Evolutionary conservation across 2,888 invertebrate genomes (phyloP), one percentile per base, ranked within the genome.

Genomic region (Oscheius sp.): DNA sequence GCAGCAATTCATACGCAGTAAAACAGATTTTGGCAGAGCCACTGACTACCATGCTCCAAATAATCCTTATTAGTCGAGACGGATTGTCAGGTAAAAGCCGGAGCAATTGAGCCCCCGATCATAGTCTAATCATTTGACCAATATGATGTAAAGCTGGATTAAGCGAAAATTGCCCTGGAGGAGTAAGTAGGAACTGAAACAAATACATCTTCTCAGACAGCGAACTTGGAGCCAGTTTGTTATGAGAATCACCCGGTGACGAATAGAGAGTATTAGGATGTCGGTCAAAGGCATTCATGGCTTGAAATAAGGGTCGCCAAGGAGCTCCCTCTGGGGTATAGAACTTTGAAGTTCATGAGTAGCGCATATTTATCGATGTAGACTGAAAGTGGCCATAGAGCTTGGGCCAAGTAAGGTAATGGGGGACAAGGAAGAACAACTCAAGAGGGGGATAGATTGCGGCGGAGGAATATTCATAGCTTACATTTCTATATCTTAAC

Each of bases 201-300:
- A 42, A 5, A 33, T 29, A 21, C 29, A 21, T 21, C 29, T 57
- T 57, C 29, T 33, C 33, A 21, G 57, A 57, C 29, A 57, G 29
- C 57, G 33, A 1, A 33, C 29, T 57, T 57, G 11, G 60, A n/a
- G 37, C 48, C 29, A 48, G 50, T 53, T 53, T 53, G 53, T 53
- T 63, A 63, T 63, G 10, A 63, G 48, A 47, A 63, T 63, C 63
- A 63, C 21, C 47, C 63, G 47, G 63, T 63, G 63, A 63, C 63
- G 63, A 63, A 47, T 63, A 63, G 63, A 63, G 63, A 63, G 63
- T 63, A 63, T 63, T 63, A 63, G 63, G 63, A 63, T 21, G 63
- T 48, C 29, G 50, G 48, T 48, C 48, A 32, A 63, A 63, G 47
- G 63, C 63, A 63, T 47, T 63, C 63, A 47, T 63, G 63, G 48